Conservation (phyloP, 2,113 vertebrate genomes). For the Brachyistius frenatus region DNA sequence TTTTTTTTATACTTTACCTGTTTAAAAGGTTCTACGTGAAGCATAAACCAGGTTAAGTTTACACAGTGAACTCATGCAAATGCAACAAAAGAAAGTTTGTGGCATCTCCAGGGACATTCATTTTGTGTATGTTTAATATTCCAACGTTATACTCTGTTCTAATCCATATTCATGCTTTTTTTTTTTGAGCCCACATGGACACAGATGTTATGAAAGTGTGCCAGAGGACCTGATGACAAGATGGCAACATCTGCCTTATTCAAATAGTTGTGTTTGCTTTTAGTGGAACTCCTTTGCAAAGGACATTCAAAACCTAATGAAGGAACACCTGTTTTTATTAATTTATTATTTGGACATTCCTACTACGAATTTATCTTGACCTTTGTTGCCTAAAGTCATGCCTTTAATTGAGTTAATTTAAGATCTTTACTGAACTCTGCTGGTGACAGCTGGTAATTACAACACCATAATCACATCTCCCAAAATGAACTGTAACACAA, state of each 20-base stretch:
- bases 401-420: neutral
- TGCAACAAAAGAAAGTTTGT: neutral
- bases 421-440: slow-evolving; percentile 27
- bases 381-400: neutral
- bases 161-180: slow-evolving; percentile 33
- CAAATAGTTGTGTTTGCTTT: neutral
- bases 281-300: neutral
- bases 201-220: slow-evolving; percentile 17
- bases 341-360: neutral
- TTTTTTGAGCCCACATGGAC: slow-evolving; percentile 6
- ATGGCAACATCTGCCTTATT: slow-evolving; percentile 18
- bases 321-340: neutral
- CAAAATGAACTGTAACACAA: neutral
- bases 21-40: slow-evolving; percentile 52
- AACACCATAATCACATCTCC: neutral
- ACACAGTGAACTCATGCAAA: slow-evolving; percentile 9
- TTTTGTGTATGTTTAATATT: neutral
- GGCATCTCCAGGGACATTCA: neutral
- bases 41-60: slow-evolving; percentile 15
- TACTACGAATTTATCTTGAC: neutral
- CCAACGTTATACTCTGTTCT: neutral
- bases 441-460: slow-evolving; percentile 5
- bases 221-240: slow-evolving; percentile 23
- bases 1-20: slow-evolving; percentile 41
- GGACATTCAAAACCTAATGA: neutral